phyloP scores from a whole-genome alignment of 92 coral and sea anemone species.

The Palythoa grandiflora region DNA sequence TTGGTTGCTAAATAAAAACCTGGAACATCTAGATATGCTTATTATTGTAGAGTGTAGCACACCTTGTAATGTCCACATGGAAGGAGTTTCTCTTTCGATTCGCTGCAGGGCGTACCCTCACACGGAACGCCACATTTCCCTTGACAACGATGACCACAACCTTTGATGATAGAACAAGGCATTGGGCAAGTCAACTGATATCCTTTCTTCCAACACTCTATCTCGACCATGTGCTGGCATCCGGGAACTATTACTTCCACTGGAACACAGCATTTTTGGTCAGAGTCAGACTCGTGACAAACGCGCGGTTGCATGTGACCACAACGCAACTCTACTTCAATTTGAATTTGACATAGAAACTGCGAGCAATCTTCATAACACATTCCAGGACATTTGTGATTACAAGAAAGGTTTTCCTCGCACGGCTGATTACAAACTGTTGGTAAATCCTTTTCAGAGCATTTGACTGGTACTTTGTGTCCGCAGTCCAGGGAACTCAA shows the following conservation, averaged over 20 bases:
- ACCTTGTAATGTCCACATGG: constrained; percentile 34
- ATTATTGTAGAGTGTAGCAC: background rate
- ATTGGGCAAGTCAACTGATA: constrained; percentile 15
- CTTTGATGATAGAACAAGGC: constrained; percentile 17
- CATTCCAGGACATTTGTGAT: constrained; percentile 27
- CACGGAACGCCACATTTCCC: constrained; percentile 31
- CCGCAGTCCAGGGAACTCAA: constrained; percentile 51
- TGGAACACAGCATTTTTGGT: constrained; percentile 12
- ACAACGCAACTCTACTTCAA: constrained; percentile 14
- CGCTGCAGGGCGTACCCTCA: constrained; percentile 16
- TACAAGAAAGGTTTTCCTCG: background rate
- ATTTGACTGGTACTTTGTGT: constrained; percentile 2
- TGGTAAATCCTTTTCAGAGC: background rate
- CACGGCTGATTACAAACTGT: constrained; percentile 13
- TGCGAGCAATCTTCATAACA: constrained; percentile 36
- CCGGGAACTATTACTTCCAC: constrained; percentile 2
- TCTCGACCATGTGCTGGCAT: constrained; percentile 21
- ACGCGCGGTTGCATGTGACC: constrained; percentile 6
- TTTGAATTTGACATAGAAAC: constrained; percentile 11
- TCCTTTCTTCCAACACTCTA: constrained; percentile 34
- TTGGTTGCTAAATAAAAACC: too few relatives aligned
- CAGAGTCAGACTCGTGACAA: background rate
- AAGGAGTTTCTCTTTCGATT: background rate
- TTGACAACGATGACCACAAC: constrained; percentile 7
- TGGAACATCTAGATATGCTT: too few relatives aligned